Evolutionary conservation across 2,888 invertebrate genomes (phyloP).

Genomic region (Gasteruption jaculator): DNA sequence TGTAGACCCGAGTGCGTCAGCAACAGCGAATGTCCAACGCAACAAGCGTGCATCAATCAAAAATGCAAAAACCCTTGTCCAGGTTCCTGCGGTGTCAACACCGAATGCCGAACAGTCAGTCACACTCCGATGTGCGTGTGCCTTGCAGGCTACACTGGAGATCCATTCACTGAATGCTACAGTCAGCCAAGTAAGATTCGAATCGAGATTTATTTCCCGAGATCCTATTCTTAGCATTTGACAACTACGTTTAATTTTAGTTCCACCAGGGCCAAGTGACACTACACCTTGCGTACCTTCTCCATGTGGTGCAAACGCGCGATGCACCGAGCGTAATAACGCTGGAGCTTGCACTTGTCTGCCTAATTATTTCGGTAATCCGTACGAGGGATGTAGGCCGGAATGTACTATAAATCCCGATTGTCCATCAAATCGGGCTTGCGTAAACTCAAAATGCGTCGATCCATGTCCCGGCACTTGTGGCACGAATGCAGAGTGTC

Average conservation of each 20-base stretch:
- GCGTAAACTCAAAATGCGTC: conserved; percentile 70
- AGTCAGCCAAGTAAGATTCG: conserved; percentile 34
- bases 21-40: conserved; percentile 42
- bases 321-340: conserved; percentile 58
- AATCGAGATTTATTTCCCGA: conserved; percentile 39
- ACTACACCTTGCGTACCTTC: conserved; percentile 70
- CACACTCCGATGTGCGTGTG: conserved; percentile 57
- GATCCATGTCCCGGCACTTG: conserved; percentile 83
- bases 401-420: conserved; percentile 55
- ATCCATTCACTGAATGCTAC: conserved; percentile 58
- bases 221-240: too few species aligned
- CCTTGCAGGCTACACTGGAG: conserved; percentile 57
- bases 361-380: conserved; percentile 53
- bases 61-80: conserved; percentile 58
- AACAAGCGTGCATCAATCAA: conserved; percentile 52
- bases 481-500: conserved; percentile 56
- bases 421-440: conserved; percentile 55
- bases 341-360: conserved; percentile 56
- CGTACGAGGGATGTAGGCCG: conserved; percentile 52
- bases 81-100: conserved; percentile 52
- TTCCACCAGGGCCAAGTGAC: conserved; percentile 49
- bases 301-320: conserved; percentile 72
- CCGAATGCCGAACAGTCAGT: conserved; percentile 51
- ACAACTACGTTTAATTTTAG: too few species aligned
- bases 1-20: conserved; percentile 50